Conservation (phyloP, 2,113 vertebrate genomes). For the Mesembrinibis cayennensis region DNA sequence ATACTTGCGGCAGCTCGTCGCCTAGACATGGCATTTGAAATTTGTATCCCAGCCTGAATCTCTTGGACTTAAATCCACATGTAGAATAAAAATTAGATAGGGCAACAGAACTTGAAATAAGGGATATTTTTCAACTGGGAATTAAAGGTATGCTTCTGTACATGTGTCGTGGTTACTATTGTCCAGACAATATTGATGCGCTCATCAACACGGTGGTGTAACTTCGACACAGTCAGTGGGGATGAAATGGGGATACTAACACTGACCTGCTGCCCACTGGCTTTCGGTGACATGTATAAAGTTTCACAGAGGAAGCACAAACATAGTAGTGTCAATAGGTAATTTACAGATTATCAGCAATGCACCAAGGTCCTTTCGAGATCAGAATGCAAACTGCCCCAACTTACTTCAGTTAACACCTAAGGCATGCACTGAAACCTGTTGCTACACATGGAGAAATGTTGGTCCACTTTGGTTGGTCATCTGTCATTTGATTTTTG, state of each 20-base stretch:
- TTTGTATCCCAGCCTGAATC: neutral
- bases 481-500: neutral
- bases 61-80: neutral
- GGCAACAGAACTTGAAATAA: neutral
- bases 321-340: neutral
- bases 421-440: neutral
- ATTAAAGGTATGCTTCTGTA: neutral
- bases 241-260: neutral
- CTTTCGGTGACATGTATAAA: neutral
- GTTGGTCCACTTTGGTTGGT: neutral
- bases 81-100: neutral
- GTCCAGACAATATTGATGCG: neutral
- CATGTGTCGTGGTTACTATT: neutral
- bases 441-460: neutral
- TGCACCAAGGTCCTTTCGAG: neutral
- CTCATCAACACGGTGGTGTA: neutral
- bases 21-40: neutral
- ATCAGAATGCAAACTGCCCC: neutral
- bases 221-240: neutral
- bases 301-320: neutral
- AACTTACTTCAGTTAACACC: neutral
- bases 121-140: neutral
- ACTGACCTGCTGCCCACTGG: neutral
- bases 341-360: neutral
- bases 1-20: neutral